Percentiles rank a stretch among this genome's conserved stretches.
Evolutionary conservation across 1,140 invertebrate genomes (phyloP).

Genomic region (Lanistes nyassanus): DNA sequence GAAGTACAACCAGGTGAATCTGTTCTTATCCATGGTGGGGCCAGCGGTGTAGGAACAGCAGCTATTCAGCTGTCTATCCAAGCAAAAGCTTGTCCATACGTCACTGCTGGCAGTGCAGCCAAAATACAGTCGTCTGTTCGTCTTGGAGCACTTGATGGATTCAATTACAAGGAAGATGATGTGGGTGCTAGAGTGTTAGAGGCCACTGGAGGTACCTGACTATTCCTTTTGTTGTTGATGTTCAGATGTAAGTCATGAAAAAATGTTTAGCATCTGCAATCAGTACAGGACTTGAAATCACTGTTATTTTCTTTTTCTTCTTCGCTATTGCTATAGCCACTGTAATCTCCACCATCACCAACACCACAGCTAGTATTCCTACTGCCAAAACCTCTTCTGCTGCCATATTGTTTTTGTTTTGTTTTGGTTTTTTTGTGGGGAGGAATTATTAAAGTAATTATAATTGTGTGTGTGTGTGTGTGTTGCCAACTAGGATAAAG

Average conservation of each 20-base stretch:
- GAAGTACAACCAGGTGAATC: constrained; percentile 49
- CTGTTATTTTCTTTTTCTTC: background rate
- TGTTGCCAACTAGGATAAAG: background rate
- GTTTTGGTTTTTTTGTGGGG: no score
- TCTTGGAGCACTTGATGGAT: constrained; percentile 56
- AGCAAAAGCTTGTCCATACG: constrained; percentile 46
- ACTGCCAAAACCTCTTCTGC: no score
- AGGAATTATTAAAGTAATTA: no score
- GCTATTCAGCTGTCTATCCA: constrained; percentile 59
- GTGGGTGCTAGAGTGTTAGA: constrained; percentile 52
- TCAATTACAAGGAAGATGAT: constrained; percentile 63
- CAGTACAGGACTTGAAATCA: background rate
- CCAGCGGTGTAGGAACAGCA: constrained; percentile 65
- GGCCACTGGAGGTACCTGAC: constrained; percentile 53
- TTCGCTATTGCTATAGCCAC: background rate
- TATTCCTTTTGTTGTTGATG: background rate
- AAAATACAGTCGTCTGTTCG: constrained; percentile 47
- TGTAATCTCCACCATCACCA: background rate
- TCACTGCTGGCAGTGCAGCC: constrained; percentile 61
- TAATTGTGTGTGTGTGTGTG: no score
- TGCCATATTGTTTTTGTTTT: no score
- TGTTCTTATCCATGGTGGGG: constrained; percentile 65
- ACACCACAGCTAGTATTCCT: no score
- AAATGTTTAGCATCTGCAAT: background rate
- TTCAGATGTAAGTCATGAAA: background rate